phyloP scores from a whole-genome alignment of 2,888 invertebrate genomes.

The Ormyrus labotus region DNA sequence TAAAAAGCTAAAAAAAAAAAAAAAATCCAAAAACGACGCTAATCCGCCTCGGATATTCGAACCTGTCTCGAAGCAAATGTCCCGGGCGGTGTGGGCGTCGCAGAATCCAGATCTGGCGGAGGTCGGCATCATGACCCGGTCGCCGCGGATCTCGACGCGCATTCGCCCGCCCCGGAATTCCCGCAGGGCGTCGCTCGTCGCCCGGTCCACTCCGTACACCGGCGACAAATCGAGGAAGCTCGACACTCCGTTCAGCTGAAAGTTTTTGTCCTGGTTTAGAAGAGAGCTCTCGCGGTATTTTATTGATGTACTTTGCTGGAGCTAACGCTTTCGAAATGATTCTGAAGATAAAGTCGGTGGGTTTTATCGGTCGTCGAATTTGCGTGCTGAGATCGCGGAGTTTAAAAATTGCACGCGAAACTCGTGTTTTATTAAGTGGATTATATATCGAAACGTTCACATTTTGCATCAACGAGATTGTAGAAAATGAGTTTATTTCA shows the following conservation, averaged over 20 bases:
- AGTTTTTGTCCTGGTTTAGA: slow-evolving; percentile 18
- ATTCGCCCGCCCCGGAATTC: slow-evolving; percentile 76
- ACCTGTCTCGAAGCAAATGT: slow-evolving; percentile 64
- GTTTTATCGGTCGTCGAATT: neutral
- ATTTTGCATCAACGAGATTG: too few relatives aligned
- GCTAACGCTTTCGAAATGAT: too few relatives aligned
- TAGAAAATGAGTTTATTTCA: too few relatives aligned
- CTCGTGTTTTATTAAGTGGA: too few relatives aligned
- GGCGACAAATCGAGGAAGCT: slow-evolving; percentile 78
- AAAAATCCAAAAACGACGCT: slow-evolving; percentile 36
- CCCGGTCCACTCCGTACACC: slow-evolving; percentile 77
- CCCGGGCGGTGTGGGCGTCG: slow-evolving; percentile 58
- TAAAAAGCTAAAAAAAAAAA: too few relatives aligned
- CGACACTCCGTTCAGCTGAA: slow-evolving; percentile 67
- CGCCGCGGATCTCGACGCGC: slow-evolving; percentile 66
- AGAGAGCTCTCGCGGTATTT: neutral
- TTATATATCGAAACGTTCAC: too few relatives aligned
- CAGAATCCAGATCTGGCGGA: slow-evolving; percentile 71
- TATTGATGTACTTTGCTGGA: neutral
- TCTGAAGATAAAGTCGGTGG: too few relatives aligned
- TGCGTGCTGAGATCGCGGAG: neutral
- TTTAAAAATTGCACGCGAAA: neutral
- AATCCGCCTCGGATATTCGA: neutral
- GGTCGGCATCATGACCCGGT: slow-evolving; percentile 75
- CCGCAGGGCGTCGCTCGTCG: slow-evolving; percentile 74